Conservation (phyloP, 2,888 invertebrate genomes). For the Macrosiphum euphorbiae region DNA sequence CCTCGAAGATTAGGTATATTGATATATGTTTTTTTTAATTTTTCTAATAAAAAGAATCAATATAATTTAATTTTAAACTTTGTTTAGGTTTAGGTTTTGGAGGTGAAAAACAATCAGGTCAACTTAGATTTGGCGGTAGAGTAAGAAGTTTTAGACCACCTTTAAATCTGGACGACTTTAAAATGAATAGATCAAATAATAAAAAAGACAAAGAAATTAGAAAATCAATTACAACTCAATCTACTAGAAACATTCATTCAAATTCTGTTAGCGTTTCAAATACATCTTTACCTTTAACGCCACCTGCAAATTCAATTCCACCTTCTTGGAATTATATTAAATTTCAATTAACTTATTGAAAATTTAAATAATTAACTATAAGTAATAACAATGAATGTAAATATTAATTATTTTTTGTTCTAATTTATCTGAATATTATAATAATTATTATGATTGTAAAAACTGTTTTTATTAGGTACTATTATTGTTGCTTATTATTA, state of each 20-base stretch:
- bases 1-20: conserved; percentile 80
- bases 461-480: neutral
- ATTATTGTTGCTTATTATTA: neutral
- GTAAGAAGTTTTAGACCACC: conserved; percentile 83
- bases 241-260: neutral
- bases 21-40: neutral
- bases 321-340: neutral
- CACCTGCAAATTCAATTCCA: conserved; percentile 19
- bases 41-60: neutral
- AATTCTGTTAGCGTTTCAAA: neutral
- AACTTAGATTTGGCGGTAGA: conserved; percentile 86
- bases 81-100: conserved; percentile 84
- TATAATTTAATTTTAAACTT: neutral
- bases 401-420: neutral
- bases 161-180: conserved; percentile 69
- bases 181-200: neutral
- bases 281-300: conserved; percentile 28
- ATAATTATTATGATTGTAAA: neutral
- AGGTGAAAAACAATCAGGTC: conserved; percentile 88
- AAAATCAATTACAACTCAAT: neutral
- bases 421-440: neutral
- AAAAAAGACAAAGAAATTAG: neutral
- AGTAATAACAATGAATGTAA: neutral
- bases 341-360: neutral
- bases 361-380: neutral